Evolutionary conservation across 2,113 vertebrate genomes (phyloP), one percentile per base, ranked within the genome.

Genomic region (Erinaceus europaeus): DNA sequence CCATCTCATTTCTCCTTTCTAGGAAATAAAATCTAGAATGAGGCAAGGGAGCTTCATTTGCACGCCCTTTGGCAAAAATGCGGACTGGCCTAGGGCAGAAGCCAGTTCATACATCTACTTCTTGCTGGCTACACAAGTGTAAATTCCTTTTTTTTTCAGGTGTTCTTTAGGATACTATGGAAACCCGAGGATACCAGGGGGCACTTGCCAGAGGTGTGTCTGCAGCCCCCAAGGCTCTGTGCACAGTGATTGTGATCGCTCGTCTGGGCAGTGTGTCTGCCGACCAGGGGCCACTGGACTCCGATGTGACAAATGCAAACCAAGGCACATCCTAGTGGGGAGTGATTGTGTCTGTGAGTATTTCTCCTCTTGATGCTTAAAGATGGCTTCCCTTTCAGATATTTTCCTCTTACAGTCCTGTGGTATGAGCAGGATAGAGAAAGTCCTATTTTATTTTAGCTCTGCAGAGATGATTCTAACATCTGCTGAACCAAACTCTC

Each of bases 101-200:
- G n/a, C n/a, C n/a, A n/a, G n/a, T n/a, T n/a, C n/a, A n/a, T n/a
- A n/a, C n/a, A n/a, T n/a, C n/a, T n/a, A n/a, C n/a, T n/a, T n/a
- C n/a, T n/a, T 48, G 1, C 32, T 11, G 38, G 50, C 12, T 9
- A 0, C 5, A 3, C 27, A 6, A 20, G 0, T n/a, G 6, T 52
- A 1, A 69, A 15, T 6, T 89, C 78, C 57, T 90, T 78, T 55
- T 79, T 77, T 23, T 9, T 36, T 0, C 72, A 99, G 99, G 94
- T 99, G 99, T 88, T 98, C 98, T 3, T 27, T 88, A 2, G 98
- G 99, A 94, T 98, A 98, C 93, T 96, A 98, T 0, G 99, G 99
- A 10, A 96, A 98, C 93, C 99, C 99, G 3, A 94, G 81, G 0
- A 36, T 55, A 20, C 90, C 91, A 0, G 97, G 97, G 0, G 97